Evolutionary conservation across 1,140 invertebrate genomes (phyloP).

Genomic region (Zelostemma sp.): DNA sequence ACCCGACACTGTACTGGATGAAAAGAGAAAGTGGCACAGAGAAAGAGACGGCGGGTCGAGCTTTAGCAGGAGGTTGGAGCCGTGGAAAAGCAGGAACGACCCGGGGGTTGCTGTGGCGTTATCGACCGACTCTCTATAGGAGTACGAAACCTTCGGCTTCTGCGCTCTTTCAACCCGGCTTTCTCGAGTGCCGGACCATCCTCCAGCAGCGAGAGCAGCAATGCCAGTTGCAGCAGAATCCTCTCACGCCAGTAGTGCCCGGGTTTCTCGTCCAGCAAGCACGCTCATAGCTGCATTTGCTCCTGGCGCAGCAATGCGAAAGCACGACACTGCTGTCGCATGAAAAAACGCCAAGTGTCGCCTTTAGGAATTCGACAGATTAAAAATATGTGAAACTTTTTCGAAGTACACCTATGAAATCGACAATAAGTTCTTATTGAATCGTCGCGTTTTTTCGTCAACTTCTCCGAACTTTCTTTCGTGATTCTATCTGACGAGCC

Average conservation of each 20-base stretch:
- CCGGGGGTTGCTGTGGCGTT: constrained; percentile 68
- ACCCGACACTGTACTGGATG: constrained; percentile 1
- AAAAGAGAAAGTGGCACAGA: constrained; percentile 14
- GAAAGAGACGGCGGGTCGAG: constrained; percentile 16
- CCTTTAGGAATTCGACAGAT: too few species aligned
- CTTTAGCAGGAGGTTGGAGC: constrained; percentile 7
- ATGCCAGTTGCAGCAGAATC: constrained; percentile 52
- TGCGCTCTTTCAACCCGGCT: constrained; percentile 58
- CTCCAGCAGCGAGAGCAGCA: constrained; percentile 46
- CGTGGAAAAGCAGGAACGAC: constrained; percentile 57
- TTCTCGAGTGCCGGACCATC: constrained; percentile 59
- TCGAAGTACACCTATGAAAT: too few species aligned
- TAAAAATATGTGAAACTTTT: too few species aligned
- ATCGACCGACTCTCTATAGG: constrained; percentile 63
- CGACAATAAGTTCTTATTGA: too few species aligned
- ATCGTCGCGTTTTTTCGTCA: too few species aligned
- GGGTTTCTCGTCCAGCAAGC: constrained; percentile 54
- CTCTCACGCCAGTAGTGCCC: constrained; percentile 59
- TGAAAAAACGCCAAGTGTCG: too few species aligned
- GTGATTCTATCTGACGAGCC: too few species aligned
- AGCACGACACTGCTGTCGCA: too few species aligned
- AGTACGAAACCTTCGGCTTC: constrained; percentile 59
- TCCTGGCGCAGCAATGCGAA: too few species aligned
- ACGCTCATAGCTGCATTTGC: constrained; percentile 39
- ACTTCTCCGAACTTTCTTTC: too few species aligned